Evolutionary conservation across 2,113 vertebrate species (phyloP), one percentile per base, ranked within the genome.

Genomic region (Dasyprocta punctata): DNA sequence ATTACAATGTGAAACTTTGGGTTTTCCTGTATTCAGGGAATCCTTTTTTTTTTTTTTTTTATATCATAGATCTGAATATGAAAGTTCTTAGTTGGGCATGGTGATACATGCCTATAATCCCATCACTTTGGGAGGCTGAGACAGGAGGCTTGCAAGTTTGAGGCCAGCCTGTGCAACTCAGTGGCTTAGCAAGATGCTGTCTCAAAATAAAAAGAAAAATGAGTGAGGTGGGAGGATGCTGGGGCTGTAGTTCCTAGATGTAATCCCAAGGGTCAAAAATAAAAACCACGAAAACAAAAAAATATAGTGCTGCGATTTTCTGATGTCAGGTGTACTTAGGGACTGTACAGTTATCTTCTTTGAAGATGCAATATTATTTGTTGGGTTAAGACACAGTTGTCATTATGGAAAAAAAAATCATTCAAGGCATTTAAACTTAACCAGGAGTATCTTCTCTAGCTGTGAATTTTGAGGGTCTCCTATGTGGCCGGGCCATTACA

Each of bases 11-110:
- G 28, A 54, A 87, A 71, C 52, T 54, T 28, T 38, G 36, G 16
- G 36, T 36, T 2, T 5, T 61, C 54, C 47, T 9, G 11, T 26
- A 17, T 33, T 47, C n/a, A 10, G 8, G 22, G n/a, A 38, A 61
- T 38, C 13, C 24, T 24, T 4, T 65, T 56, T 87, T n/a, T n/a
- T n/a, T n/a, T n/a, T n/a, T n/a, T n/a, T n/a, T n/a, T n/a, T n/a
- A n/a, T n/a, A n/a, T n/a, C 0, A 22, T 71, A n/a, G 83, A 47
- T 2, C 5, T 61, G 12, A 1, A 33, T 13, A 16, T 0, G 5
- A 14, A 86, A 93, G 60, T 41, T 47, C 20, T 36, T 14, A 26
- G 38, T 3, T 75, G 71, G n/a, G 41, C 5, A 3, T 6, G 38
- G 22, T 44, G 41, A 41, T 75, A 22, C 41, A 44, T 3, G 1